phyloP scores from a whole-genome alignment of 2,113 vertebrate genomes.

The Solea solea region DNA sequence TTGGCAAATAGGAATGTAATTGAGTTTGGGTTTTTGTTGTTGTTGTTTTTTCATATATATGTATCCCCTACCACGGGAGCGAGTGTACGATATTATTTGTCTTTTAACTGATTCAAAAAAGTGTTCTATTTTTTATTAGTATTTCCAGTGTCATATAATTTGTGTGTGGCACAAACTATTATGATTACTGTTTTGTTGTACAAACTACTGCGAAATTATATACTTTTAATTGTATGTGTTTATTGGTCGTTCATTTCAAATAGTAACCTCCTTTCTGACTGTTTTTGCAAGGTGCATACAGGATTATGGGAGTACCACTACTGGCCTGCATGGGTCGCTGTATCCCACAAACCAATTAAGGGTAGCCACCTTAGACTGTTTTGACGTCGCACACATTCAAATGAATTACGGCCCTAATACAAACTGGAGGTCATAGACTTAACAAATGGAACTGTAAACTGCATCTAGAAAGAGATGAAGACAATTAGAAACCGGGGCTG shows the following conservation, averaged over 20 bases:
- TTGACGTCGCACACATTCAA: constrained; percentile 4
- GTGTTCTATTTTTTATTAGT: not conserved
- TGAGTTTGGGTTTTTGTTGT: not conserved
- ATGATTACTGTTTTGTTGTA: not conserved
- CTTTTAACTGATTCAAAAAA: no score
- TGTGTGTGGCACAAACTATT: no score
- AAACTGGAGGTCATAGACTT: constrained; percentile 20
- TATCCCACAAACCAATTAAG: constrained; percentile 29
- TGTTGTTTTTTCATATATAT: not conserved
- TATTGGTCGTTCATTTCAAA: not conserved
- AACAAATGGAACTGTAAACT: constrained; percentile 17
- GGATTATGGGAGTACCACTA: not conserved
- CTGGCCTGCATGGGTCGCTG: constrained; percentile 58
- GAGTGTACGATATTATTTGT: not conserved
- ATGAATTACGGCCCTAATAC: constrained; percentile 6
- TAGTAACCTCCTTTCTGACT: not conserved
- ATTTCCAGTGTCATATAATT: not conserved
- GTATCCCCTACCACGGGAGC: not conserved
- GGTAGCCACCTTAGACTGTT: not conserved
- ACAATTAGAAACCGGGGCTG: constrained; percentile 5
- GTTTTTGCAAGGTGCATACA: not conserved
- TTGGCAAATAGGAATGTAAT: not conserved
- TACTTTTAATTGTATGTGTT: not conserved
- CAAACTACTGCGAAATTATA: no score
- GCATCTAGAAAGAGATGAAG: constrained; percentile 15